Evolutionary conservation across 2,888 invertebrate species (phyloP).

Genomic region (Alentia gelatinosa): DNA sequence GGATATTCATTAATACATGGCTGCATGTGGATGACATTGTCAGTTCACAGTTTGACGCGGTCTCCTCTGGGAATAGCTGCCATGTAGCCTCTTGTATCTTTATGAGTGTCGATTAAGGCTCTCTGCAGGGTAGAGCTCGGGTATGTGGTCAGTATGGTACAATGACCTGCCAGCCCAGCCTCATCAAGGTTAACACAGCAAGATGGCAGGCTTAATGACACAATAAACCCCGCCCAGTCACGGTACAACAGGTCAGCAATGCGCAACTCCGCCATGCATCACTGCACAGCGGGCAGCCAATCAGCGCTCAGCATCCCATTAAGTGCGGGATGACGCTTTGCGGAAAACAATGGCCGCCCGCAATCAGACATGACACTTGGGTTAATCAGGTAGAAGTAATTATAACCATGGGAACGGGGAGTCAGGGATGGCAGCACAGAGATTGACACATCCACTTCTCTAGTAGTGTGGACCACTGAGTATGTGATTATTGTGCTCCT

Average conservation of each 20-base stretch:
- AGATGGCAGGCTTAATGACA: neutral
- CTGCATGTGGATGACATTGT: too few relatives aligned
- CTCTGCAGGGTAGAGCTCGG: too few relatives aligned
- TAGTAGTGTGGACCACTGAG: too few relatives aligned
- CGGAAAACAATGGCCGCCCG: neutral
- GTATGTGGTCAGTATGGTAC: neutral
- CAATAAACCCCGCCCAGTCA: neutral
- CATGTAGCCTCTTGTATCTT: too few relatives aligned
- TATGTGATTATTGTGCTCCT: too few relatives aligned
- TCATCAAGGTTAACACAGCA: neutral
- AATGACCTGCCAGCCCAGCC: neutral
- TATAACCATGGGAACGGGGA: neutral
- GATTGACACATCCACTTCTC: neutral
- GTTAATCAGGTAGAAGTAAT: neutral
- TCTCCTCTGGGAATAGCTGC: too few relatives aligned
- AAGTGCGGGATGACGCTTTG: conserved; percentile 1
- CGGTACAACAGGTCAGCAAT: too few relatives aligned
- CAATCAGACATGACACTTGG: neutral
- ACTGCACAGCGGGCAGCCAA: too few relatives aligned
- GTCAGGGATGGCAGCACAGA: neutral
- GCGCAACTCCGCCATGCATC: too few relatives aligned
- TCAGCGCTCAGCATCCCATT: neutral
- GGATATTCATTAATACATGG: too few relatives aligned
- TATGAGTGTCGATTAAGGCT: too few relatives aligned
- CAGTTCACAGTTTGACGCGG: too few relatives aligned